These are phyloP conservation scores for Plutomurus gul DNA, from an alignment of 1,140 invertebrate genomes.

Conservation along the genomic window DNA sequence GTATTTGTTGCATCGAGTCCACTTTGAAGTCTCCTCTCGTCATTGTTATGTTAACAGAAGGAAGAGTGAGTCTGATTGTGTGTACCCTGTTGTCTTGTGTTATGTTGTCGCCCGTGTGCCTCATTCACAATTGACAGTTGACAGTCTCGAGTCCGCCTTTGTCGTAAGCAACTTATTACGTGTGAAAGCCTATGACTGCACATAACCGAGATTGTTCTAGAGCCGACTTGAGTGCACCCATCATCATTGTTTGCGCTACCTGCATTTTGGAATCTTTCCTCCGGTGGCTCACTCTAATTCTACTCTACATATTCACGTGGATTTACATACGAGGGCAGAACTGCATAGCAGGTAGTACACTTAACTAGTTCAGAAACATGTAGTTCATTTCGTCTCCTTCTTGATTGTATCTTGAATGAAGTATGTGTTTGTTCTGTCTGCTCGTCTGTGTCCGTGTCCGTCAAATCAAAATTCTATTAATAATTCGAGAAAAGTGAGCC, in stretches of 20 bases:
- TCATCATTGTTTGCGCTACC: constrained; percentile 9
- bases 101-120: constrained; percentile 1
- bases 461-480: not conserved
- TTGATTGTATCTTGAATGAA: too few relatives aligned
- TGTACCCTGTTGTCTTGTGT: not conserved
- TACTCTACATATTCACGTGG: not conserved
- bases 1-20: too few relatives aligned
- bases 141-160: not conserved
- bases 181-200: constrained; percentile 22
- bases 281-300: not conserved
- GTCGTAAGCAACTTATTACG: not conserved
- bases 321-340: not conserved
- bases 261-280: too few relatives aligned
- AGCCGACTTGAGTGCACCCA: constrained; percentile 6
- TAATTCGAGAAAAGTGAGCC: not conserved
- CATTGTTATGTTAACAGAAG: too few relatives aligned
- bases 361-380: too few relatives aligned
- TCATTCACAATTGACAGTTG: constrained; percentile 5
- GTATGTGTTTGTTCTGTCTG: not conserved
- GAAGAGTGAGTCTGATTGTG: not conserved
- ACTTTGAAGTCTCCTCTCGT: too few relatives aligned
- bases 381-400: too few relatives aligned
- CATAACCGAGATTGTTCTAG: constrained; percentile 21
- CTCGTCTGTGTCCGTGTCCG: not conserved
- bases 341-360: not conserved